Conservation (phyloP, 2,888 invertebrate species). For the Heliconius cydno region DNA sequence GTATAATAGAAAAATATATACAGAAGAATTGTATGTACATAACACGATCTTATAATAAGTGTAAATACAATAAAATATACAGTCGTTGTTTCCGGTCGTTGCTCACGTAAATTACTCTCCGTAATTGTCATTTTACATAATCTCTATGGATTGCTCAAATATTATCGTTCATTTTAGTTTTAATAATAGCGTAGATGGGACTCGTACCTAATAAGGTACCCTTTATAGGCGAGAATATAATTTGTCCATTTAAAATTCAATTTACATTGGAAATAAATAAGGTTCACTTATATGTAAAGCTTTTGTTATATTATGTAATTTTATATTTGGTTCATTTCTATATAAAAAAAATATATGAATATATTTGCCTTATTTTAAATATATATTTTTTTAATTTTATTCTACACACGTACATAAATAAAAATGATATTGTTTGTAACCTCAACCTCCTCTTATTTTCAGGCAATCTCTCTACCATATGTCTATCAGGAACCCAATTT, state of each 20-base stretch:
- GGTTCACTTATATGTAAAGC: too few relatives aligned
- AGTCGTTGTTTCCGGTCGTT: constrained; percentile 34
- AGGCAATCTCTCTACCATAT: constrained; percentile 49
- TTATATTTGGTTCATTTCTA: too few relatives aligned
- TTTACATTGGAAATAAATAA: neutral
- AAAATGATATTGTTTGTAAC: too few relatives aligned
- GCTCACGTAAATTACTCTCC: constrained; percentile 28
- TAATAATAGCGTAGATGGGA: neutral
- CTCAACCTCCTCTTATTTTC: constrained; percentile 19
- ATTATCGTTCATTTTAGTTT: constrained; percentile 30
- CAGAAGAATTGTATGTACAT: neutral
- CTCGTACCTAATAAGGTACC: neutral
- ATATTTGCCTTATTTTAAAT: too few relatives aligned
- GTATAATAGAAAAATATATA: neutral
- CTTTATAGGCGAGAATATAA: neutral
- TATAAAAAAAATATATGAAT: too few relatives aligned
- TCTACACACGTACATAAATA: too few relatives aligned
- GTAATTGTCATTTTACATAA: constrained; percentile 29
- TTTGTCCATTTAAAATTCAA: neutral
- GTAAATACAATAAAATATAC: constrained; percentile 31
- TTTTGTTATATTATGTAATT: too few relatives aligned
- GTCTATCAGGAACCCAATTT: constrained; percentile 44
- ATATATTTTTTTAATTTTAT: too few relatives aligned
- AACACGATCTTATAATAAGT: constrained; percentile 16
- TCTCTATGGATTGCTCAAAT: constrained; percentile 13